A percentile compares a stretch with the other conserved stretches of the same genome.
phyloP scores from a whole-genome alignment of 2,113 vertebrate genomes.

The Cricetomys ansorgei region DNA sequence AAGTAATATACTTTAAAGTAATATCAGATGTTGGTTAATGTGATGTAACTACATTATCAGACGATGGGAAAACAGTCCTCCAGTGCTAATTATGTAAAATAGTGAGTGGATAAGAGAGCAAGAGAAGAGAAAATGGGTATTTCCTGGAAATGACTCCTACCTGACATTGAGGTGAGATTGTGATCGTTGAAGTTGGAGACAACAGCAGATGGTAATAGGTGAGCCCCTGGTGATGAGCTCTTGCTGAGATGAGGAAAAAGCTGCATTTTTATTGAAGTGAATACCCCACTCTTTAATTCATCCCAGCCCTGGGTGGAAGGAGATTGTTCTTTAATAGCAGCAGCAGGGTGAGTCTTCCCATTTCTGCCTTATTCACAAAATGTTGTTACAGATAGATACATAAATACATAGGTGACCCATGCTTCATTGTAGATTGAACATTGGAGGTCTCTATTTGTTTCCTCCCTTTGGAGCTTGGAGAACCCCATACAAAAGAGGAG shows the following conservation, averaged over 20 bases:
- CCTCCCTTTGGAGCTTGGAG: too few species aligned
- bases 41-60: slow-evolving; percentile 39
- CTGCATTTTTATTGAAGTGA: background rate
- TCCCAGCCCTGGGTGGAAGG: background rate
- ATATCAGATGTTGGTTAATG: slow-evolving; percentile 47
- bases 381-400: background rate
- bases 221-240: slow-evolving; percentile 24
- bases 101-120: background rate
- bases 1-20: slow-evolving; percentile 45
- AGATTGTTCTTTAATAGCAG: slow-evolving; percentile 1
- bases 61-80: slow-evolving; percentile 32
- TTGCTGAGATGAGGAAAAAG: slow-evolving; percentile 53
- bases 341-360: slow-evolving; percentile 16
- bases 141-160: slow-evolving; percentile 61
- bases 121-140: background rate
- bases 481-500: too few species aligned
- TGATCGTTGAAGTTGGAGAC: background rate
- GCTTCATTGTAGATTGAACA: background rate
- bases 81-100: slow-evolving; percentile 21
- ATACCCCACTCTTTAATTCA: slow-evolving; percentile 15
- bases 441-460: too few species aligned
- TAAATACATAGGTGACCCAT: background rate
- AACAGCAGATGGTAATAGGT: background rate
- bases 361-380: slow-evolving; percentile 31
- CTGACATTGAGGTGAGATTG: slow-evolving; percentile 48